phyloP scores from a whole-genome alignment of 2,797 vertebrate species.

The Neopelma chrysocephalum region DNA sequence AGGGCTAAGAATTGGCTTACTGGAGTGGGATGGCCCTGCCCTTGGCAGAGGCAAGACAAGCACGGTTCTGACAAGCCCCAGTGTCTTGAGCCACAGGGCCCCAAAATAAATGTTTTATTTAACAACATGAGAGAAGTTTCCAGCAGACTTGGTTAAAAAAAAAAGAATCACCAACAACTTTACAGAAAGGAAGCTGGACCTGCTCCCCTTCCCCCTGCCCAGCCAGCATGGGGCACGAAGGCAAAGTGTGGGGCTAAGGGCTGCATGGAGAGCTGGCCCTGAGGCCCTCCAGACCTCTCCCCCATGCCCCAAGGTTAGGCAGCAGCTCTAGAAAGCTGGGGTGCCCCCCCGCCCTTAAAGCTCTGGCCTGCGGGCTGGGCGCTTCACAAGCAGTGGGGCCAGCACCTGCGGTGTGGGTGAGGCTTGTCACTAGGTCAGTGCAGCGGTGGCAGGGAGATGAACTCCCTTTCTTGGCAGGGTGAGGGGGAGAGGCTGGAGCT shows the following conservation, averaged over 20 bases:
- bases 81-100: constrained; percentile 44
- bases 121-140: constrained; percentile 57
- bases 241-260: background rate
- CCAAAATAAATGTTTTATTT: constrained; percentile 74
- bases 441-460: constrained; percentile 1
- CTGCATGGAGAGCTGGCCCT: background rate
- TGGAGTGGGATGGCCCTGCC: background rate
- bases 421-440: constrained; percentile 39
- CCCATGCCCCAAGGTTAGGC: background rate
- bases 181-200: constrained; percentile 41
- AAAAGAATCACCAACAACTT: constrained; percentile 34
- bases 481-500: background rate
- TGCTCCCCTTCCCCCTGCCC: background rate
- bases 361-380: background rate
- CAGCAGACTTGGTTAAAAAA: constrained; percentile 35
- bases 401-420: background rate
- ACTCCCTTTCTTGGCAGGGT: background rate
- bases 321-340: constrained; percentile 9
- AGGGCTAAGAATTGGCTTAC: background rate
- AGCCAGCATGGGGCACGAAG: background rate
- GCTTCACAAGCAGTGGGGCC: background rate
- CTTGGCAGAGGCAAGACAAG: background rate
- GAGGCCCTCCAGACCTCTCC: background rate
- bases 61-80: background rate
- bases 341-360: background rate